Evolutionary conservation across 2,888 invertebrate species (phyloP).

Genomic region (Pycnomerus fuliginosus): DNA sequence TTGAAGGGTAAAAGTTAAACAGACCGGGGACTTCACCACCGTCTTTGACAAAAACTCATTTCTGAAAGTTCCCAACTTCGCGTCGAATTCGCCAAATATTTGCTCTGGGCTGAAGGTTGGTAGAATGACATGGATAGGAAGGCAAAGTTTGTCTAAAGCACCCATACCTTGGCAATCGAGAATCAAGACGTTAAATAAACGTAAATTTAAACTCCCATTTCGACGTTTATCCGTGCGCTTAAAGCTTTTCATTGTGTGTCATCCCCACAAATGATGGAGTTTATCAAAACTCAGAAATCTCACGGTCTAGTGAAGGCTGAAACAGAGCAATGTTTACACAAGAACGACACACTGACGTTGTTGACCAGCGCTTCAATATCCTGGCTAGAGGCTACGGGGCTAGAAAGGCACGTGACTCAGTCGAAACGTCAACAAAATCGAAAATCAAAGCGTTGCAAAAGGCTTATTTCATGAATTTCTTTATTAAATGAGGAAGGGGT

Average conservation of each 20-base stretch:
- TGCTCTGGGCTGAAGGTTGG: slow-evolving; percentile 26
- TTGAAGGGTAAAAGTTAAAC: slow-evolving; percentile 30
- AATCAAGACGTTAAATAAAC: too few relatives aligned
- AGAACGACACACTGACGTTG: slow-evolving; percentile 35
- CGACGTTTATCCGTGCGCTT: too few relatives aligned
- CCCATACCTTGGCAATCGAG: slow-evolving; percentile 19
- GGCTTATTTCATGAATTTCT: too few relatives aligned
- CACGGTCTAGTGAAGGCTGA: slow-evolving; percentile 33
- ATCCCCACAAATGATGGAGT: too few relatives aligned
- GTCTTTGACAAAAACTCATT: slow-evolving; percentile 42
- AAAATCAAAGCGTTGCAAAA: too few relatives aligned
- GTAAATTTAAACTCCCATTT: too few relatives aligned
- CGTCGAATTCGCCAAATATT: slow-evolving; percentile 38
- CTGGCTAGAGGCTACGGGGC: slow-evolving; percentile 26
- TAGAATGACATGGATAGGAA: slow-evolving; percentile 17
- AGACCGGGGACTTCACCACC: slow-evolving; percentile 12
- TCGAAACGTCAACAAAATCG: not conserved
- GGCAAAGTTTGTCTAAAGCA: slow-evolving; percentile 21
- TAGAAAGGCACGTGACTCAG: slow-evolving; percentile 32
- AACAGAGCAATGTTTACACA: slow-evolving; percentile 39
- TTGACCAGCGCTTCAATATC: slow-evolving; percentile 28
- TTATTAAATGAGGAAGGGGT: too few relatives aligned
- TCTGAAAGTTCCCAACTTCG: slow-evolving; percentile 33
- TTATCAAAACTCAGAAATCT: slow-evolving; percentile 29
- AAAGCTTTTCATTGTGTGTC: too few relatives aligned